phyloP scores from a whole-genome alignment of 2,888 invertebrate species.

The Rhaphigaster nebulosa region DNA sequence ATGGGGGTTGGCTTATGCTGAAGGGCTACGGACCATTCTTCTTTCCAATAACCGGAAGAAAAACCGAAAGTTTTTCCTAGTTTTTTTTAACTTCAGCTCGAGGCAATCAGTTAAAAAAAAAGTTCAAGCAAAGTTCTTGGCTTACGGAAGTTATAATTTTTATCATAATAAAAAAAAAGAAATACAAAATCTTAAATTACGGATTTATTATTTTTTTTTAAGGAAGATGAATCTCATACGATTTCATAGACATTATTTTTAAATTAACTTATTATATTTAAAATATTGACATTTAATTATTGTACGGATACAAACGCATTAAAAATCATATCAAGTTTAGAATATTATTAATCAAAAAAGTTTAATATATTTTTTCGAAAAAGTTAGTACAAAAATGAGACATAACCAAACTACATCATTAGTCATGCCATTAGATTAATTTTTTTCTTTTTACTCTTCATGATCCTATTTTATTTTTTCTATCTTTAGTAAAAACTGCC shows the following conservation, averaged over 20 bases:
- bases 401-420: too few species aligned
- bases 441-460: too few species aligned
- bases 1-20: background rate
- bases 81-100: background rate
- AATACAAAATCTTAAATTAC: background rate
- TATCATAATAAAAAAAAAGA: background rate
- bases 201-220: background rate
- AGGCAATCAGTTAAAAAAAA: conserved; percentile 19
- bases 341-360: too few species aligned
- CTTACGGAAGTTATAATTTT: conserved; percentile 15
- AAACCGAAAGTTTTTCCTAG: background rate
- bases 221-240: background rate
- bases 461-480: too few species aligned
- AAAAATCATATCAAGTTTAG: too few species aligned
- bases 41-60: background rate
- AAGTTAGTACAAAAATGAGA: too few species aligned
- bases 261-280: background rate
- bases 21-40: background rate
- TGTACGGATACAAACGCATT: too few species aligned
- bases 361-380: too few species aligned
- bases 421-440: too few species aligned
- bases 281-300: too few species aligned
- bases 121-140: background rate
- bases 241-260: background rate
- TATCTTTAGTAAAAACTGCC: too few species aligned